Evolutionary conservation across 1,140 invertebrate genomes (phyloP), one percentile per base, ranked within the genome.

Genomic region (Drosophila kanapiae): DNA sequence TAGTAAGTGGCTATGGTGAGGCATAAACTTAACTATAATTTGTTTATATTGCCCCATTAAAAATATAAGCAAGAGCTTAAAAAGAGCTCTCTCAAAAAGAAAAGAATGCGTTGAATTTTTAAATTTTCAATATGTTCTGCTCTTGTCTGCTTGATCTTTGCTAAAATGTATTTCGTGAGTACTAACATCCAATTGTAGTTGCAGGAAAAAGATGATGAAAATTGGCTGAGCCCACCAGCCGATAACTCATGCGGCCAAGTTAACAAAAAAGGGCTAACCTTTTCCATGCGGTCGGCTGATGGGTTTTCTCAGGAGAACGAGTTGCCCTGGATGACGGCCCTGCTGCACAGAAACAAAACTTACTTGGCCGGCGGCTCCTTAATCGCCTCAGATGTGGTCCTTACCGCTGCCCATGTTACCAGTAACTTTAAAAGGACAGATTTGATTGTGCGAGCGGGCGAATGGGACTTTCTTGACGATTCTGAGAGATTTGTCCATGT

Each of bases 311-410:
- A 63, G 43, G 45, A 62, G 58, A 94, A 95, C 11, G 97, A 98
- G 93, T 97, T 97, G 78, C 97, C 97, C 0, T 98, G 97, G 97
- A 97, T 97, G 93, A 95, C 96, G 0, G 97, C 96, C 5, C 94
- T 98, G 38, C 81, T 98, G 72, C 95, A 95, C 0, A 92, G 94
- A 11, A 94, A 96, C 76, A 95, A 63, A 37, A 9, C n/a, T 3
- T 93, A 95, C 62, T 93, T 96, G 42, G 96, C 96, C 42, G 96
- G 95, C 0, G 96, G 95, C 1, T 95, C 96, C 0, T 87, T 96
- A 1, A 95, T 96, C 29, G 94, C 95, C 48, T 94, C 94, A 0
- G 92, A 94, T 48, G 94, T 96, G 0, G 94, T 96, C 0, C 85
- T 96, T n/a, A 96, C 96, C 0, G 95, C 94, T 0, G 95, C 0